Conservation (phyloP, 2,888 invertebrate species). For the Andrena dorsata region DNA sequence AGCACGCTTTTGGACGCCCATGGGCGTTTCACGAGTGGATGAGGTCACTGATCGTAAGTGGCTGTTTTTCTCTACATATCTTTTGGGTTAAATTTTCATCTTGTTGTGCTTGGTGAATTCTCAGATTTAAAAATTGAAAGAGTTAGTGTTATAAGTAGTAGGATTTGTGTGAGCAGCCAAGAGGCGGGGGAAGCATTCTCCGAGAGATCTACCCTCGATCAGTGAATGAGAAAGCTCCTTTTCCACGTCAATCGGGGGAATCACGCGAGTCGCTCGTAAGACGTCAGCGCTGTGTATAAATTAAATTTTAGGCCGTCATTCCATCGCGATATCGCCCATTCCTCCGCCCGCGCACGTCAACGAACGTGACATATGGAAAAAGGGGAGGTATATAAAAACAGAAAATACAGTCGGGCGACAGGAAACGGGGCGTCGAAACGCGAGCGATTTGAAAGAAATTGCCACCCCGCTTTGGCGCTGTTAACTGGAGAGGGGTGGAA, state of each 20-base stretch:
- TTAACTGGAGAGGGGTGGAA: not conserved
- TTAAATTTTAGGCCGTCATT: not conserved
- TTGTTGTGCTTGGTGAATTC: no score
- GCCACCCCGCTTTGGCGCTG: not conserved
- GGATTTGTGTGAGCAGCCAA: no score
- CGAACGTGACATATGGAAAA: not conserved
- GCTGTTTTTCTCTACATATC: no score
- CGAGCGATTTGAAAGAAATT: not conserved
- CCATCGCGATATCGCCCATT: not conserved
- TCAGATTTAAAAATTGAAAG: no score
- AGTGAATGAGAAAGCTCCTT: not conserved
- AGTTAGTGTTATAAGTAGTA: no score
- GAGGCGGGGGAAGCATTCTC: no score
- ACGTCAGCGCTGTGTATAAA: not conserved
- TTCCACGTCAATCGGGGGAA: not conserved
- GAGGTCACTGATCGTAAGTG: no score
- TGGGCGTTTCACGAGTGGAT: no score
- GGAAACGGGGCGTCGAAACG: constrained; percentile 5
- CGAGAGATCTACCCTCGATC: constrained; percentile 6
- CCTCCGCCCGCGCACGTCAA: constrained; percentile 2
- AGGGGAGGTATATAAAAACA: constrained; percentile 8
- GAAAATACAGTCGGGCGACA: constrained; percentile 12
- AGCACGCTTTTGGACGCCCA: no score
- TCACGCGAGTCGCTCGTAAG: constrained; percentile 32
- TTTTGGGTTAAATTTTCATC: no score